phyloP scores from a whole-genome alignment of 2,888 invertebrate genomes.

The Mythimna lalbum region DNA sequence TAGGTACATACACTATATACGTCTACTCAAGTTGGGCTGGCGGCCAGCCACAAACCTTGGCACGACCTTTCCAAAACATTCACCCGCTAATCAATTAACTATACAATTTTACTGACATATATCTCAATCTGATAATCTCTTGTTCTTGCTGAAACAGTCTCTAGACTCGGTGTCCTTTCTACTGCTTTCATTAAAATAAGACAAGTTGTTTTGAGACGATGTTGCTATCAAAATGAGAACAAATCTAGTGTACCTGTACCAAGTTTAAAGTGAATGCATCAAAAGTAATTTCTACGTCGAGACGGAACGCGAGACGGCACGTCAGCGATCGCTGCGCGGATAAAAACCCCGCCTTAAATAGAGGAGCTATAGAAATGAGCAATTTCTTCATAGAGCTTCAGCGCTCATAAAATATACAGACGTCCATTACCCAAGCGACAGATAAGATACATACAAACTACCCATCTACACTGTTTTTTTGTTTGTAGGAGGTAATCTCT shows the following conservation, averaged over 20 bases:
- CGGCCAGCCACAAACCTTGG: constrained; percentile 70
- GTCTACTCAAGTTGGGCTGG: constrained; percentile 21
- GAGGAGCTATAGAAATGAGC: constrained; percentile 27
- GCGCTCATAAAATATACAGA: constrained; percentile 35
- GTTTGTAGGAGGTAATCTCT: too few relatives aligned
- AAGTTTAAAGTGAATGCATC: constrained; percentile 56
- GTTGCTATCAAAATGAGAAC: constrained; percentile 42
- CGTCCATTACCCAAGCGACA: constrained; percentile 28
- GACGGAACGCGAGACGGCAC: constrained; percentile 14
- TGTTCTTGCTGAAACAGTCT: constrained; percentile 10
- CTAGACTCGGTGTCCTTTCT: constrained; percentile 30
- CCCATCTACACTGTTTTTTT: too few relatives aligned
- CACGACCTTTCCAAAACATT: constrained; percentile 79
- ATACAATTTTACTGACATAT: constrained; percentile 34
- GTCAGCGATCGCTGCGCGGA: constrained; percentile 33
- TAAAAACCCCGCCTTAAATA: constrained; percentile 43
- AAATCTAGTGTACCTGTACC: constrained; percentile 34
- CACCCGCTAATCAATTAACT: constrained; percentile 64
- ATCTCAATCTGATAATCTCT: constrained; percentile 34
- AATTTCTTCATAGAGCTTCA: constrained; percentile 44
- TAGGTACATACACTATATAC: constrained; percentile 18
- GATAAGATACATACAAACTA: constrained; percentile 13
- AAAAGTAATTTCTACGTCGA: constrained; percentile 39
- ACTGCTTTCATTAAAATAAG: constrained; percentile 47
- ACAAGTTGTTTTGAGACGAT: constrained; percentile 21